Percentiles rank a stretch among this genome's conserved stretches.
Conservation (phyloP, 1,140 invertebrate genomes). For the Drosophila willistoni region DNA sequence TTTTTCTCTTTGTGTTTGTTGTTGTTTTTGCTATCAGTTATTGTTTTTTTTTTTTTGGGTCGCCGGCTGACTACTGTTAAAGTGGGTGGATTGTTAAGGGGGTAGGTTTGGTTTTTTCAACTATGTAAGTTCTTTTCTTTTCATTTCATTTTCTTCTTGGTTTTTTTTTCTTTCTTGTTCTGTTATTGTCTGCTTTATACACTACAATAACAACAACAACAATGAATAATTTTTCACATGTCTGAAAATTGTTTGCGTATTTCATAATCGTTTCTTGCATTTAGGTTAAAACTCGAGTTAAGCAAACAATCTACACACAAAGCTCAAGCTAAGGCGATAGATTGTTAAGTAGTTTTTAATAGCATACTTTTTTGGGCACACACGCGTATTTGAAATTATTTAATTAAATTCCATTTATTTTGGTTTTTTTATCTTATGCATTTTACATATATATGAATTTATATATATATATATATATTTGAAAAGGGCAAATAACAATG, state of each 20-base stretch:
- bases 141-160: neutral
- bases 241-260: conserved; percentile 57
- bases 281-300: conserved; percentile 61
- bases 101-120: conserved; percentile 11
- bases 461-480: neutral
- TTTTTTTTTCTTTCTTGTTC: conserved; percentile 12
- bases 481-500: neutral
- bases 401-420: neutral
- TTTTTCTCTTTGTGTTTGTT: conserved; percentile 4
- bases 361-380: conserved; percentile 29
- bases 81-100: conserved; percentile 3
- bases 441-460: neutral
- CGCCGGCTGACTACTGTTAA: conserved; percentile 25
- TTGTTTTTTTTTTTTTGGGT: neutral
- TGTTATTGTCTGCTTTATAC: conserved; percentile 11
- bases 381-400: neutral
- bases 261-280: conserved; percentile 71
- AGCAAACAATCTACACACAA: conserved; percentile 5
- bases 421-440: too few species aligned
- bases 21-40: neutral
- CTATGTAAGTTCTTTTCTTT: conserved; percentile 5
- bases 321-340: neutral
- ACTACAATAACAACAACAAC: conserved; percentile 36
- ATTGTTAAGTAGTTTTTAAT: neutral
- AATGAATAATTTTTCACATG: neutral